A percentile compares a stretch with the other conserved stretches of the same genome.
These are phyloP conservation scores for Marasmarcha lunaedactyla DNA, from an alignment of 2,888 invertebrate genomes.

Conservation along the genomic window DNA sequence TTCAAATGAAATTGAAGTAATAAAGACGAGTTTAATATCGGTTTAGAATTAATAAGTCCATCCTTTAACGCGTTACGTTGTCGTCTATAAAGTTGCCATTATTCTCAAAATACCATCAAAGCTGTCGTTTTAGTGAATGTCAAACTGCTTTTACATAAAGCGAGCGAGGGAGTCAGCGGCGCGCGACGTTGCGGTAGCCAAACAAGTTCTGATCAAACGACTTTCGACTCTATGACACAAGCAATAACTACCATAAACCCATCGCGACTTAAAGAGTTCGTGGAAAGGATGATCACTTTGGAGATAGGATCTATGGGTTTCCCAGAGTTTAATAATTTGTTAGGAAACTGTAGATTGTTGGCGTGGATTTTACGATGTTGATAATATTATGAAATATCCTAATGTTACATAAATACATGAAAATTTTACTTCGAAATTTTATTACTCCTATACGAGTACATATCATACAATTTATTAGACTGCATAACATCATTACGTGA, in stretches of 20 bases:
- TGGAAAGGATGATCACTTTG: background rate
- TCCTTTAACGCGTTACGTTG: no score
- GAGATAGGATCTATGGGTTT: background rate
- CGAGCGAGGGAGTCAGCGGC: conserved; percentile 24
- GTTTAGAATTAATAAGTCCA: no score
- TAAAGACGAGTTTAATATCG: no score
- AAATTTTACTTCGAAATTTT: no score
- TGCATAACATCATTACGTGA: no score
- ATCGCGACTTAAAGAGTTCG: background rate
- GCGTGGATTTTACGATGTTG: no score
- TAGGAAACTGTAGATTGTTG: background rate
- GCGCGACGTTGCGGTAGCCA: background rate
- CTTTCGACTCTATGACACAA: background rate
- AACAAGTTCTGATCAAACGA: background rate
- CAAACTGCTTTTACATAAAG: conserved; percentile 20
- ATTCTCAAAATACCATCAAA: conserved; percentile 1
- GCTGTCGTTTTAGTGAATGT: conserved; percentile 22
- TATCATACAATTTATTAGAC: no score
- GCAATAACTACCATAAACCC: background rate
- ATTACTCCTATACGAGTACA: no score
- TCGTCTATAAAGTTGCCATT: background rate
- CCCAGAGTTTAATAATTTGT: conserved; percentile 1
- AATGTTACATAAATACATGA: no score
- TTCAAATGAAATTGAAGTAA: no score
- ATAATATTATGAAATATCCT: no score